Evolutionary conservation across 1,140 invertebrate species (phyloP).

Genomic region (Brachionus asplanchnoidis): DNA sequence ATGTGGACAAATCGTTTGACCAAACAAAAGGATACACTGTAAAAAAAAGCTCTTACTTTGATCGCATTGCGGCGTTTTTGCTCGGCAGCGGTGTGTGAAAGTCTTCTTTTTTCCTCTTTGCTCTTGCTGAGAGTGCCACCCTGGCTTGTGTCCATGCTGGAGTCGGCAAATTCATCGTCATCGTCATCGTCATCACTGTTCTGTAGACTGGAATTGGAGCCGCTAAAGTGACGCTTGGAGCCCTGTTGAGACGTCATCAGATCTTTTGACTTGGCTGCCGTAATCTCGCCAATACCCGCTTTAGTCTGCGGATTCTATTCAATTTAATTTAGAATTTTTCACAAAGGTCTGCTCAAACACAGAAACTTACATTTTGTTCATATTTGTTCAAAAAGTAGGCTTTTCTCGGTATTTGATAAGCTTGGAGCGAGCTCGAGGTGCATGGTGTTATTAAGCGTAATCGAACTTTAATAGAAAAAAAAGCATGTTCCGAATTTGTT

Average conservation of each 20-base stretch:
- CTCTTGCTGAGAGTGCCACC: not conserved
- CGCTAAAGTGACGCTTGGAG: constrained; percentile 26
- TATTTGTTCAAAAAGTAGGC: constrained; percentile 34
- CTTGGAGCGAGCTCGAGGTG: not conserved
- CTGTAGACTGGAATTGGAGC: constrained; percentile 26
- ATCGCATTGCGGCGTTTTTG: constrained; percentile 42
- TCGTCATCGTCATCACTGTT: constrained; percentile 40
- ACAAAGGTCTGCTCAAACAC: not conserved
- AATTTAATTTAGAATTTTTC: not conserved
- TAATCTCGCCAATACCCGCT: not conserved
- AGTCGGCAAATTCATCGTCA: constrained; percentile 5
- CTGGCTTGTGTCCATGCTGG: not conserved
- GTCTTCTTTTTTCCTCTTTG: constrained; percentile 33
- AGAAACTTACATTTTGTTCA: constrained; percentile 5
- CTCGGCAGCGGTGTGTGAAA: constrained; percentile 37
- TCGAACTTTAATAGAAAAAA: too few species aligned
- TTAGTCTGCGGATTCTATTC: not conserved
- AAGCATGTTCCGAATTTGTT: too few species aligned
- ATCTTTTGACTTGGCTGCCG: not conserved
- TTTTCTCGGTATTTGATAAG: constrained; percentile 18
- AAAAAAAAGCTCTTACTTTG: not conserved
- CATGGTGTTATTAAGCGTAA: too few species aligned
- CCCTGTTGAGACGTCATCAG: not conserved
- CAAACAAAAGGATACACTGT: not conserved
- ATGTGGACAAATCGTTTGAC: not conserved